Evolutionary conservation across 1,140 invertebrate genomes (phyloP), one percentile per base, ranked within the genome.

Genomic region (Araneus ventricosus): DNA sequence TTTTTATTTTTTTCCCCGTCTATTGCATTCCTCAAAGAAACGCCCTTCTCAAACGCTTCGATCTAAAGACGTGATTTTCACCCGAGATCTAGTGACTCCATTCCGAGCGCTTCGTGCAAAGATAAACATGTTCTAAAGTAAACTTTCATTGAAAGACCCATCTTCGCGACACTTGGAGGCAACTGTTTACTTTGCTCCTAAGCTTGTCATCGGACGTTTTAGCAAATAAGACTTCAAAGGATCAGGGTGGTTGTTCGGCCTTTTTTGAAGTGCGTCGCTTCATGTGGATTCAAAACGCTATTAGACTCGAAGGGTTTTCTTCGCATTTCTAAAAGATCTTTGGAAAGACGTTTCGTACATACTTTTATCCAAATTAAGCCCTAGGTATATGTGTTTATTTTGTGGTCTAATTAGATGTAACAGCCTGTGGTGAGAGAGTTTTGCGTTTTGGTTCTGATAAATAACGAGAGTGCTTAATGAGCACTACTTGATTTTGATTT

Each of bases 101-200:
- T 30, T 70, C 14, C 27, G 10, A 70, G 27, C 27, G 30, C 67
- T 70, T 37, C 6, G 14, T 30, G 27, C 4, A 70, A 70, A 70
- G 67, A 70, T 70, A 70, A 70, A 70, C 67, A 70, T 27, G 34
- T 70, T 30, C 67, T 70, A 70, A 70, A 70, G 67, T 70, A 70
- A 70, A 70, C 67, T 27, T 70, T 70, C 30, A 70, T 70, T 37
- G 67, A 70, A 70, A 70, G 27, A 30, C 30, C 34, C 67, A 27
- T 70, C 67, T 70, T 70, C 67, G 14, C 67, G 27, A 70, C 67
- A 30, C 67, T 70, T 34, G 17, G 67, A 30, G 4, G 67, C n/a
- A 27, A 30, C 27, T 70, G 67, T 70, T 70, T 27, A 70, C 67
- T 70, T 70, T 30, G 30, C 27, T 4, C 27, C 67, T 17, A 34